Percentiles rank a stretch among this genome's conserved stretches.
Conservation (phyloP, 92 coral and sea anemone species). For the Epizoanthus stellaris region DNA sequence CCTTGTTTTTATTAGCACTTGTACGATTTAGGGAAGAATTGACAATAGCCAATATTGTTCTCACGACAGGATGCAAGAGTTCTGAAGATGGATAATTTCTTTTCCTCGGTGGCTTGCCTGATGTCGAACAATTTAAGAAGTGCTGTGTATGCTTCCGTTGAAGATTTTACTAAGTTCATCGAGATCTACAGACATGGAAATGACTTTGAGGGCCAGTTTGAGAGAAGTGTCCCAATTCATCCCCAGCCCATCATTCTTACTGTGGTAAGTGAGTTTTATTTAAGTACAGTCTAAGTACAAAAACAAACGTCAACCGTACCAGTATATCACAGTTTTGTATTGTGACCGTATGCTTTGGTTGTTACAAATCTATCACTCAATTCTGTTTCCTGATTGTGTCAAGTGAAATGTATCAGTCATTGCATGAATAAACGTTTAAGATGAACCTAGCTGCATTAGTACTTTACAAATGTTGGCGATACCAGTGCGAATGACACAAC, state of each 20-base stretch:
- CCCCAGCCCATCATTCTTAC: slow-evolving; percentile 85
- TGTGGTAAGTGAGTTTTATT: slow-evolving; percentile 68
- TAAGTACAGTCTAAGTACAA: no score
- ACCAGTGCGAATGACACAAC: no score
- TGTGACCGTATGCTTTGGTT: background rate
- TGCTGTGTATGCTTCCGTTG: slow-evolving; percentile 81
- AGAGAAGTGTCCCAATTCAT: slow-evolving; percentile 76
- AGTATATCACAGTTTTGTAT: background rate
- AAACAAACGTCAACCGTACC: background rate
- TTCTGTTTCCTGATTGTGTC: background rate
- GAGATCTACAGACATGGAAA: slow-evolving; percentile 89
- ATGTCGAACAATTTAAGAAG: slow-evolving; percentile 92
- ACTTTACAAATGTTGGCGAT: no score
- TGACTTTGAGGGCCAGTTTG: slow-evolving; percentile 80
- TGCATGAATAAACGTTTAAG: no score
- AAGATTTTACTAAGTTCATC: slow-evolving; percentile 75
- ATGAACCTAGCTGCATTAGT: no score
- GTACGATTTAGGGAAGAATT: background rate
- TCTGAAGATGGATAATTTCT: slow-evolving; percentile 87
- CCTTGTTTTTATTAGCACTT: background rate
- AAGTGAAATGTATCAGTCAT: no score
- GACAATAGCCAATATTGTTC: background rate
- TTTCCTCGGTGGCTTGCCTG: slow-evolving; percentile 81
- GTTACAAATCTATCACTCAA: background rate
- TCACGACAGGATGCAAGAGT: slow-evolving; percentile 75